Conservation (phyloP, 2,113 vertebrate genomes). For the Podarcis cretensis region DNA sequence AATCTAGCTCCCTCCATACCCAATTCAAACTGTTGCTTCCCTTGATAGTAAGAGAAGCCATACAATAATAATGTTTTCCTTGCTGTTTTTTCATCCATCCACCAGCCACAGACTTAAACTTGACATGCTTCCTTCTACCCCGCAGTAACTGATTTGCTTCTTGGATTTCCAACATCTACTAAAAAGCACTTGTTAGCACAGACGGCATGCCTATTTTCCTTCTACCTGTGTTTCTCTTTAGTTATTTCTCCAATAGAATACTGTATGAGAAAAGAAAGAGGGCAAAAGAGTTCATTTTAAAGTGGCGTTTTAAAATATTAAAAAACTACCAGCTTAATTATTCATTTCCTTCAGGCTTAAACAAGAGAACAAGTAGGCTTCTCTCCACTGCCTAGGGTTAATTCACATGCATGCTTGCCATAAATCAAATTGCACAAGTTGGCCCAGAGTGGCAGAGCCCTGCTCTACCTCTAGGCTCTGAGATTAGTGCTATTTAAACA, state of each 20-base stretch:
- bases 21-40: too few relatives aligned
- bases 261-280: background rate
- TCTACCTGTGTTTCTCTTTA: too few relatives aligned
- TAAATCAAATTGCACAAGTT: conserved; percentile 33
- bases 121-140: too few relatives aligned
- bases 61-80: background rate
- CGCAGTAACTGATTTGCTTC: background rate
- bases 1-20: too few relatives aligned
- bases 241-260: background rate
- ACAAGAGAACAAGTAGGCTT: background rate
- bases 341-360: conserved; percentile 20
- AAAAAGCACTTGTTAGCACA: background rate
- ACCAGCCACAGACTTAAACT: background rate
- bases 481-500: background rate
- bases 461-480: background rate
- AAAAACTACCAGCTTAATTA: conserved; percentile 28
- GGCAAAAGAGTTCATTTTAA: background rate
- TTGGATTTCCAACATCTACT: background rate
- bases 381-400: conserved; percentile 7
- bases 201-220: background rate
- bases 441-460: background rate
- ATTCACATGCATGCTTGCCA: conserved; percentile 52
- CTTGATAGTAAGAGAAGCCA: background rate
- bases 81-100: background rate
- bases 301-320: conserved; percentile 34